A percentile compares a stretch with the other conserved stretches of the same genome.
phyloP scores from a whole-genome alignment of 2,113 vertebrate species.

The Prinia subflava region DNA sequence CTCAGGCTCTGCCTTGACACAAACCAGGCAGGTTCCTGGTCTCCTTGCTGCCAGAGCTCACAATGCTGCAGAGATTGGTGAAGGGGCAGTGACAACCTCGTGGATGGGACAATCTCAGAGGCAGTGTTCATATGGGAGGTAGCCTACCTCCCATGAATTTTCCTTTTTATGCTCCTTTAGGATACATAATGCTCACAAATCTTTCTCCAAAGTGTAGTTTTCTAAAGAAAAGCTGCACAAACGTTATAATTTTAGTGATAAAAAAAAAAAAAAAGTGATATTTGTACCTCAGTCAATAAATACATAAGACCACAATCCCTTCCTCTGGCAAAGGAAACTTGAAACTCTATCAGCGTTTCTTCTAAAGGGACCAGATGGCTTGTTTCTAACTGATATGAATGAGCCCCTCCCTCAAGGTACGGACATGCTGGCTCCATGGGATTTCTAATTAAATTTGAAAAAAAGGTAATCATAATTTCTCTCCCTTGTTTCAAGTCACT shows the following conservation, averaged over 20 bases:
- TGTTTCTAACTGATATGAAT: not conserved
- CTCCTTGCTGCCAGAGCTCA: not conserved
- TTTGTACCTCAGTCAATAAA: not conserved
- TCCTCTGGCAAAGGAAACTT: not conserved
- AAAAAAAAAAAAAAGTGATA: not conserved
- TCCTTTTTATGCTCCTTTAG: not conserved
- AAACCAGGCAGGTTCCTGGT: not conserved
- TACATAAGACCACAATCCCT: not conserved
- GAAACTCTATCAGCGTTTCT: not conserved
- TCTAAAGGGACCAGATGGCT: not conserved
- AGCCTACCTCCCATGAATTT: not conserved
- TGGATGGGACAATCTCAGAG: not conserved
- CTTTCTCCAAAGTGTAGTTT: not conserved
- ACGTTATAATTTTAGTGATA: not conserved
- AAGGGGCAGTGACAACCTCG: not conserved
- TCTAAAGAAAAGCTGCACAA: not conserved
- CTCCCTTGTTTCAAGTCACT: not conserved
- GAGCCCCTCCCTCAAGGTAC: not conserved
- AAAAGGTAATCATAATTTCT: not conserved
- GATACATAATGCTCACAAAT: not conserved
- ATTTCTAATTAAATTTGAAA: slow-evolving; percentile 18
- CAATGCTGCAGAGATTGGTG: not conserved
- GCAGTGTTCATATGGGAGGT: not conserved
- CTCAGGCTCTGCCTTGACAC: not conserved
- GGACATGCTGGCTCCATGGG: not conserved